Conservation (phyloP, 1,140 invertebrate species). For the Drosophila nannoptera region DNA sequence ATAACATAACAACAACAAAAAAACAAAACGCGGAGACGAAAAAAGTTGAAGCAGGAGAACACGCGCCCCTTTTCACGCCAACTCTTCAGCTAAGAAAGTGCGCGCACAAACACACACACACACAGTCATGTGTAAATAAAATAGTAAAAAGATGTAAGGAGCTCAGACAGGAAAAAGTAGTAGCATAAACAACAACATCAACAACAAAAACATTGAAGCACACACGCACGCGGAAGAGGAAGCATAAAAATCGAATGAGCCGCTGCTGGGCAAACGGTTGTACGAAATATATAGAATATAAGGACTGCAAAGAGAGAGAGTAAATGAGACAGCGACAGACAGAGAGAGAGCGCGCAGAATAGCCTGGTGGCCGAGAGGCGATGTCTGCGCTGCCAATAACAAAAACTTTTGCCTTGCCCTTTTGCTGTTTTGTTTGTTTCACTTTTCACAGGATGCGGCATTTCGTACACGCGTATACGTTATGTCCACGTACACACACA, state of each 20-base stretch:
- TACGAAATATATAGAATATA: constrained; percentile 16
- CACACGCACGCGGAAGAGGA: constrained; percentile 42
- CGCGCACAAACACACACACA: constrained; percentile 35
- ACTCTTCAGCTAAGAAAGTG: not conserved
- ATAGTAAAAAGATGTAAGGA: constrained; percentile 63
- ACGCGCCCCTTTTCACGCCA: constrained; percentile 6
- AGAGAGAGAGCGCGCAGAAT: constrained; percentile 18
- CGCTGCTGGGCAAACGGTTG: constrained; percentile 17
- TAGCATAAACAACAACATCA: constrained; percentile 20
- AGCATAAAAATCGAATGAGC: constrained; percentile 49
- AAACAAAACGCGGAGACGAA: too few species aligned
- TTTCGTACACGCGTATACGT: constrained; percentile 33
- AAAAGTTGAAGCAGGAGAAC: constrained; percentile 38
- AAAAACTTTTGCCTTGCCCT: constrained; percentile 65
- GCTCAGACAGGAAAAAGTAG: constrained; percentile 62
- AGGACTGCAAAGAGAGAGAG: constrained; percentile 22
- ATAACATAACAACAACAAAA: too few species aligned
- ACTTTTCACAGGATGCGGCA: constrained; percentile 67
- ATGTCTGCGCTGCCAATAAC: constrained; percentile 49
- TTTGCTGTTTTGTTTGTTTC: constrained; percentile 63
- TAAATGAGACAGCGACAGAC: constrained; percentile 20
- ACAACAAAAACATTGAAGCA: constrained; percentile 11
- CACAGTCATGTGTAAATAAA: constrained; percentile 61
- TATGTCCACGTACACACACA: constrained; percentile 14
- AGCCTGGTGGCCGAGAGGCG: constrained; percentile 10